Base-by-base conservation (phyloP, 2,888 invertebrate genomes). In the Tetranychus truncatus region DNA sequence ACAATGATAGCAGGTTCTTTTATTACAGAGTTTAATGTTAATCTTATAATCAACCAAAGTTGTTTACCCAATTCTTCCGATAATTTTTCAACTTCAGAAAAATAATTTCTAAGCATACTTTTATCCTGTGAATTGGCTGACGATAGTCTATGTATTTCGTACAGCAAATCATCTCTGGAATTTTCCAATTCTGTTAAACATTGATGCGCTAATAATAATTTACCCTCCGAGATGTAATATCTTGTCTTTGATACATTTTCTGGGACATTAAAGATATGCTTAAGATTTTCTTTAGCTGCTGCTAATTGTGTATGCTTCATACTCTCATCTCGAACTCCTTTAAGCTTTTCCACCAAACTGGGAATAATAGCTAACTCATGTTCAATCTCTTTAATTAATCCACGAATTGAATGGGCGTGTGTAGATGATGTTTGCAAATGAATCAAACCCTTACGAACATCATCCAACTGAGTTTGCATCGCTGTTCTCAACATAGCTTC, bases 401-500 rank as follows among this genome's bases (percentile, higher is more conserved):
- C 82, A 80, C 87, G 87, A 66, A 89, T 86, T 18, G 86, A 85
- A 76, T 85, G 83, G 2, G 96, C 90, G 84, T 94, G 93, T 80
- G 89, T 88, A 74, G 93, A 84, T 73, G 95, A 92, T 76, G 88
- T 88, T 81, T 91, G 89, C 71, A 99, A 84, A 81, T 96, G 92
- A 80, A 90, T 90, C 21, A 99, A 87, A 0, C 97, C 97, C 15
- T 92, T 91, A 79, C 91, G 88, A 0, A 99, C 96, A 0, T 95
- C 96, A 84, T 99, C 97, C 75, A 99, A 84, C 84, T 99, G 96
- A 78, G 95, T 93, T 83, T 99, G 96, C 86, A 99, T 93, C 1
- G 95, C 95, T n/a, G 96, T 95, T 84, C 97, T 96, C 34, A 99
- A 82, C 86, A 93, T 90, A 1, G 93, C 92, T 83, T 95, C 95